These are phyloP conservation scores for Stenotaenia linearis DNA, from an alignment of 2,888 invertebrate species.

Conservation along the genomic window DNA sequence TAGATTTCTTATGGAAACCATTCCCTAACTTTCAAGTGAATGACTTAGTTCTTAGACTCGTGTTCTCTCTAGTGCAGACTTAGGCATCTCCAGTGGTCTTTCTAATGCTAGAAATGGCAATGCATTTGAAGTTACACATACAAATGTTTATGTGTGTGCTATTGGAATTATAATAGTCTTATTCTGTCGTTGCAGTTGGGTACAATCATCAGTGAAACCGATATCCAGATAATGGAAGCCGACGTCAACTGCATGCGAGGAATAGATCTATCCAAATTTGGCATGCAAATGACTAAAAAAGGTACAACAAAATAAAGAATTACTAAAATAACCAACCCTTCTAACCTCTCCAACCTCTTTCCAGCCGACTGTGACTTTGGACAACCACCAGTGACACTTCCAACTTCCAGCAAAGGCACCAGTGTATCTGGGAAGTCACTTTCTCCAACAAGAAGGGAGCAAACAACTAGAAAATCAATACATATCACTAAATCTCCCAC, in stretches of 20 bases:
- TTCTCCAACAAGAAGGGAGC: neutral
- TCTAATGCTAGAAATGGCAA: no score
- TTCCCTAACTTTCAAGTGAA: no score
- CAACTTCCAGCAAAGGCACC: neutral
- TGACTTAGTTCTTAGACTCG: no score
- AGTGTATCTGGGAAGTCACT: neutral
- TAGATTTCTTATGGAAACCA: no score
- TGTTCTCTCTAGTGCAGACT: no score
- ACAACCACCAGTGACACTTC: neutral
- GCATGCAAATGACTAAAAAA: conserved; percentile 56
- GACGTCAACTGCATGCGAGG: conserved; percentile 60
- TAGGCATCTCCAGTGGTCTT: no score
- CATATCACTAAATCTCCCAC: neutral
- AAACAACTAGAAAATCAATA: neutral
- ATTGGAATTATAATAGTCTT: neutral
- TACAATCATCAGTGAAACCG: conserved; percentile 54
- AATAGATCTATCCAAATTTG: conserved; percentile 56
- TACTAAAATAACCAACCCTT: no score
- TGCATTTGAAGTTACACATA: no score
- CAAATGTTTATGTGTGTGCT: no score
- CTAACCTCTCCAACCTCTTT: no score
- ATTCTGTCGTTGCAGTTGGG: conserved; percentile 38
- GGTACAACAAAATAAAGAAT: conserved; percentile 36
- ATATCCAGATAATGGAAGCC: conserved; percentile 62
- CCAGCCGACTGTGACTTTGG: neutral